Conservation (phyloP, 2,797 vertebrate genomes). For the Anguilla anguilla region DNA sequence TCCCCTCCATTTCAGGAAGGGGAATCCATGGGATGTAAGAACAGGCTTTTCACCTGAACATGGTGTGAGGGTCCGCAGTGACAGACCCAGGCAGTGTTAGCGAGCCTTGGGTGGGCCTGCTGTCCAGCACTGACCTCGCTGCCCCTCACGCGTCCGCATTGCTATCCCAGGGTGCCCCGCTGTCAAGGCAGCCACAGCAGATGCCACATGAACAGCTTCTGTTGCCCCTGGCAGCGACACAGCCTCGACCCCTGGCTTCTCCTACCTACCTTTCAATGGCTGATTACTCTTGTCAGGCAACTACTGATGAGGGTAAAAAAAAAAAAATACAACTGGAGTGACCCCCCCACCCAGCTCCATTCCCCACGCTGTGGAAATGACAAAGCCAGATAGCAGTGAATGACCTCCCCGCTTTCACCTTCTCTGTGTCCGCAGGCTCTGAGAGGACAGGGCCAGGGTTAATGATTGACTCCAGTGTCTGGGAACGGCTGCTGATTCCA, state of each 20-base stretch:
- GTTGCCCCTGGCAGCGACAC: slow-evolving; percentile 21
- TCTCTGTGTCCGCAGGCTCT: slow-evolving; percentile 20
- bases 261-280: slow-evolving; percentile 20
- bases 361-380: background rate
- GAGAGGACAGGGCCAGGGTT: slow-evolving; percentile 46
- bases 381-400: background rate
- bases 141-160: slow-evolving; percentile 38
- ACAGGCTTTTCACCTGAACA: background rate
- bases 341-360: background rate
- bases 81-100: background rate
- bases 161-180: slow-evolving; percentile 44
- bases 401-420: slow-evolving; percentile 34
- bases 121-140: slow-evolving; percentile 3
- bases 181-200: slow-evolving; percentile 52
- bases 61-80: background rate
- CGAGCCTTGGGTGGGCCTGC: background rate
- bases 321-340: background rate
- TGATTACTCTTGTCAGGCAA: background rate
- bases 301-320: background rate
- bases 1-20: background rate
- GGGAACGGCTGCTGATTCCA: slow-evolving; percentile 39
- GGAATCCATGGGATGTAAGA: background rate
- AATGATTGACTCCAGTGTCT: slow-evolving; percentile 62
- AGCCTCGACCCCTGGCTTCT: slow-evolving; percentile 5
- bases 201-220: slow-evolving; percentile 33